A percentile compares a stretch with the other conserved stretches of the same genome.
Evolutionary conservation across 1,140 invertebrate species (phyloP).

Genomic region (Penaeus chinensis): DNA sequence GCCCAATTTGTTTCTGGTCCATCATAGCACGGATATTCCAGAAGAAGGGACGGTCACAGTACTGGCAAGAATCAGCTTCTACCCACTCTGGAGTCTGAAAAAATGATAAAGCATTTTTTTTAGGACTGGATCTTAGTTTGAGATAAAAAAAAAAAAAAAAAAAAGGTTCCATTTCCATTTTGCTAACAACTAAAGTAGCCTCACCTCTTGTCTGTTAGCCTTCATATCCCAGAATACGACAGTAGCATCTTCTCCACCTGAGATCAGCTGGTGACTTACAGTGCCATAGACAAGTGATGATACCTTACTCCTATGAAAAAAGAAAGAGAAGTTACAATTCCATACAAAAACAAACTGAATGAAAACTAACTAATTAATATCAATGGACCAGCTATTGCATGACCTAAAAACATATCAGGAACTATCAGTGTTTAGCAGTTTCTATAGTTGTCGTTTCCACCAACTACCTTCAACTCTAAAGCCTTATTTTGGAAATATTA

Average conservation of each 20-base stretch:
- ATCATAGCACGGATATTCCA: conserved; percentile 99
- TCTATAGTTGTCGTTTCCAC: too few relatives aligned
- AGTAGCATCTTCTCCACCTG: conserved; percentile 92
- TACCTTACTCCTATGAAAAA: conserved; percentile 70
- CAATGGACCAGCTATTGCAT: too few relatives aligned
- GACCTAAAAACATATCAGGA: too few relatives aligned
- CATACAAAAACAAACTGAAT: background rate
- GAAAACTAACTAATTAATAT: background rate
- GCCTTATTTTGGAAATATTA: too few relatives aligned
- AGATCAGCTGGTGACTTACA: conserved; percentile 85
- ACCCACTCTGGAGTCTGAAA: conserved; percentile 90
- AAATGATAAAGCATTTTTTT: conserved; percentile 17
- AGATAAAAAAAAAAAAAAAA: background rate
- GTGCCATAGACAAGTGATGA: conserved; percentile 79
- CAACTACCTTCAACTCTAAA: too few relatives aligned
- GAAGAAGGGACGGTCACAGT: conserved; percentile 95
- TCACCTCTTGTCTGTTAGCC: conserved; percentile 82
- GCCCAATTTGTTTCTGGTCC: conserved; percentile 91
- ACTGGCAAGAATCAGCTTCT: conserved; percentile 92
- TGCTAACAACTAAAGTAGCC: background rate
- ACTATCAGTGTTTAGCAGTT: too few relatives aligned
- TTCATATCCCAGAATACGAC: conserved; percentile 97
- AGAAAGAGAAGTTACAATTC: conserved; percentile 40
- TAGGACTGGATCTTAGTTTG: background rate
- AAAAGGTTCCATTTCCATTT: background rate